Percentiles rank a stretch among this genome's conserved stretches.
phyloP scores from a whole-genome alignment of 2,888 invertebrate genomes.

The Lomographa bimaculata region DNA sequence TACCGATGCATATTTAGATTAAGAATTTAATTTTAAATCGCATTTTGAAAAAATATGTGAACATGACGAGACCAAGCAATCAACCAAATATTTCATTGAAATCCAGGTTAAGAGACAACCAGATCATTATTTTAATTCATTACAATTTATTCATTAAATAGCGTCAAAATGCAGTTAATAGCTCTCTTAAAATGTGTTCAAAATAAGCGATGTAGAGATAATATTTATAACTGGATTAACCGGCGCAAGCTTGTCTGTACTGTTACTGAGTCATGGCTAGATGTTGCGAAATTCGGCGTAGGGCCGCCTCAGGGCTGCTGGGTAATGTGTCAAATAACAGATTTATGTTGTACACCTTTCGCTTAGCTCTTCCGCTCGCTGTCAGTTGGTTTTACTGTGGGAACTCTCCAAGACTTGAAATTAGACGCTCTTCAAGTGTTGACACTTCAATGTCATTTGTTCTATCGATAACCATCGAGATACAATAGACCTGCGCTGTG shows the following conservation, averaged over 20 bases:
- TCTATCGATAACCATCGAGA: no score
- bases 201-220: constrained; percentile 35
- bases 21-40: no score
- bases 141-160: constrained; percentile 8
- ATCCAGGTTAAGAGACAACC: neutral
- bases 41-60: no score
- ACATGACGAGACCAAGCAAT: no score
- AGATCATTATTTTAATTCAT: constrained; percentile 1
- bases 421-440: no score
- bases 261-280: constrained; percentile 34
- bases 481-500: no score
- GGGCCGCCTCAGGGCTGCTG: constrained; percentile 33
- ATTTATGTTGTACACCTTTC: neutral
- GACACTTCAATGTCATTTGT: no score
- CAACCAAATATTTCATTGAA: neutral
- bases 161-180: constrained; percentile 17
- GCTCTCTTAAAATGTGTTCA: constrained; percentile 17
- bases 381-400: no score
- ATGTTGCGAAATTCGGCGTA: constrained; percentile 35
- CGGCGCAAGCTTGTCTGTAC: constrained; percentile 33
- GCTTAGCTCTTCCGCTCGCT: neutral
- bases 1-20: no score
- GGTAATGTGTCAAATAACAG: constrained; percentile 1
- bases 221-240: constrained; percentile 33
- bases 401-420: no score